These are phyloP conservation scores for Hestina assimilis DNA, from an alignment of 1,140 invertebrate genomes.

Conservation along the genomic window DNA sequence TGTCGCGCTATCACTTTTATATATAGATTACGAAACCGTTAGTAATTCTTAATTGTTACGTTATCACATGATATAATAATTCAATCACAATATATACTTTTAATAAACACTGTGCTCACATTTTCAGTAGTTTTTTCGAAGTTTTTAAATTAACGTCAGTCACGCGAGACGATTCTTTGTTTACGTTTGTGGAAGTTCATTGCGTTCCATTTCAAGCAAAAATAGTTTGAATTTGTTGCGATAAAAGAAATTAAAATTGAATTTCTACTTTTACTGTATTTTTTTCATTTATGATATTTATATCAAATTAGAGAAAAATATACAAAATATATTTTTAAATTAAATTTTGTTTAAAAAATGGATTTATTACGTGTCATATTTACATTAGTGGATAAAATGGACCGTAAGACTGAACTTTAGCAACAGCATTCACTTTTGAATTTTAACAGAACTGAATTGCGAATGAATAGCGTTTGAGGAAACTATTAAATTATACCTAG, in stretches of 20 bases:
- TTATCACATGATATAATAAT: slow-evolving; percentile 13
- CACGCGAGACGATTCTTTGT: slow-evolving; percentile 22
- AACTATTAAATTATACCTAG: too few species aligned
- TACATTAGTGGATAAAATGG: too few species aligned
- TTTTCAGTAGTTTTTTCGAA: slow-evolving; percentile 18
- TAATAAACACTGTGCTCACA: slow-evolving; percentile 22
- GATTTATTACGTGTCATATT: too few species aligned
- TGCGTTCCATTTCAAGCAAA: slow-evolving; percentile 14
- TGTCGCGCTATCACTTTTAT: slow-evolving; percentile 56
- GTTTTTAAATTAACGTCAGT: slow-evolving; percentile 29
- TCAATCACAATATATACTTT: neutral
- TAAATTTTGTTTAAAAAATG: too few species aligned
- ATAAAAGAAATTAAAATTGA: neutral
- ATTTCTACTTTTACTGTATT: neutral
- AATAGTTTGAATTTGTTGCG: neutral
- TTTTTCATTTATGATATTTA: neutral
- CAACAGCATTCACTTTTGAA: neutral
- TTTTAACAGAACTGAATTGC: slow-evolving; percentile 10
- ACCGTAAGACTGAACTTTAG: neutral
- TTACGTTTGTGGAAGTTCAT: slow-evolving; percentile 20
- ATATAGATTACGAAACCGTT: slow-evolving; percentile 36
- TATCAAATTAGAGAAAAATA: neutral
- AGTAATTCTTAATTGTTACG: slow-evolving; percentile 10
- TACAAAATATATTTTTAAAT: neutral
- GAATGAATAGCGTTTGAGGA: too few species aligned